Evolutionary conservation across 2,797 vertebrate species (phyloP), one percentile per base, ranked within the genome.

Genomic region (Avahi laniger): DNA sequence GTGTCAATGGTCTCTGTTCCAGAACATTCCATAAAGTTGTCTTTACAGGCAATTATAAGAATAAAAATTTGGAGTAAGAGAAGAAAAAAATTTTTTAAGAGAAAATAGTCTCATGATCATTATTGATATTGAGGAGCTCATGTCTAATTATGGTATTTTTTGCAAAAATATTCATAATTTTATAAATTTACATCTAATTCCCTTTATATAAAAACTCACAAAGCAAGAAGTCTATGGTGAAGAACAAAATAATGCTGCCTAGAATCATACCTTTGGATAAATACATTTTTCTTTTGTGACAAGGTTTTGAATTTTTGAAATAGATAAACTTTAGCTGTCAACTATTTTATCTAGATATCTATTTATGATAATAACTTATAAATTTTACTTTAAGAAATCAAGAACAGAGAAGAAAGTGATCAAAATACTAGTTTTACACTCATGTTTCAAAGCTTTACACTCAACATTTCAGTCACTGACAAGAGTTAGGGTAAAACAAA

Each of bases 21-120:
- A 97, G 97, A 93, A 98, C 98, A 91, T 87, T 93, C 46, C 63
- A 91, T 94, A 97, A 93, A 97, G 97, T 17, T 95, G 89, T 70
- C 95, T 97, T 94, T 92, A 79, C 50, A 96, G 97, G 57, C 48
- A n/a, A 84, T 93, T 96, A 95, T 95, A 72, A 59, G 22, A 96
- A 92, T 75, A 7, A 84, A 70, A 97, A 97, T 84, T 28, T 33
- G 93, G 86, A 84, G 75, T 93, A 41, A 91, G 90, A 97, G 86
- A 94, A 35, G 0, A 94, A 76, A 89, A 97, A 24, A 82, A 92
- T 30, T n/a, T n/a, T 87, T 80, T 24, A 59, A 84, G 65, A 87
- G 35, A 83, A 82, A 81, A 69, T 4, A 67, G 33, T 95, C 82
- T 97, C 54, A 22, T 80, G 85, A 94, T 95, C 86, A 84, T 92